These are phyloP conservation scores for Linhomoeus sp. DNA, from an alignment of 2,888 invertebrate species.

Conservation along the genomic window DNA sequence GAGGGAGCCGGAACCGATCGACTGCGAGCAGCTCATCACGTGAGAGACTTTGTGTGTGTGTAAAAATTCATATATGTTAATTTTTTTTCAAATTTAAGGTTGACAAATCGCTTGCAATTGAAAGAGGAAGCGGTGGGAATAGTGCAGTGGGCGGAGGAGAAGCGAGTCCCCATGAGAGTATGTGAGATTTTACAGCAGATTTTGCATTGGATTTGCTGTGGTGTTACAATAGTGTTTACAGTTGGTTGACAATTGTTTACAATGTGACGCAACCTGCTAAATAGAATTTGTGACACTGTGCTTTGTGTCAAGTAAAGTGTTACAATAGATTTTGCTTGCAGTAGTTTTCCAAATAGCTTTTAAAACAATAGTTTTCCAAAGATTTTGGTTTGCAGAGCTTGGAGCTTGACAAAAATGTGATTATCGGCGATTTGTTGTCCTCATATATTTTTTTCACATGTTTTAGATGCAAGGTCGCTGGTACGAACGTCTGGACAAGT, in stretches of 20 bases:
- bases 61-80: conserved; percentile 7
- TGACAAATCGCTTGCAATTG: conserved; percentile 93
- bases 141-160: conserved; percentile 49
- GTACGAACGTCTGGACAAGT: conserved; percentile 97
- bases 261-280: too few relatives aligned
- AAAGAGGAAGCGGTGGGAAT: conserved; percentile 88
- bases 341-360: not conserved
- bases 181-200: too few relatives aligned
- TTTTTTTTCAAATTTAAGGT: conserved; percentile 37
- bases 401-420: too few relatives aligned
- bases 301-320: too few relatives aligned
- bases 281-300: too few relatives aligned
- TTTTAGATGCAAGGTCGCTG: conserved; percentile 54
- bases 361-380: not conserved
- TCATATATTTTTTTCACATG: too few relatives aligned
- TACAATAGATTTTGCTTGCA: too few relatives aligned
- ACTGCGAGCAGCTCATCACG: not conserved
- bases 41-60: not conserved
- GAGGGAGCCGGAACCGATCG: not conserved
- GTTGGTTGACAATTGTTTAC: too few relatives aligned
- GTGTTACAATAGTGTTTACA: too few relatives aligned
- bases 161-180: conserved; percentile 11
- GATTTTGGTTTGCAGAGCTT: too few relatives aligned
- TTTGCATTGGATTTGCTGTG: too few relatives aligned
- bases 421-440: too few relatives aligned